Percentiles rank a stretch among this genome's conserved stretches.
phyloP scores from a whole-genome alignment of 2,888 invertebrate genomes.

The Meteorus cinctellus region DNA sequence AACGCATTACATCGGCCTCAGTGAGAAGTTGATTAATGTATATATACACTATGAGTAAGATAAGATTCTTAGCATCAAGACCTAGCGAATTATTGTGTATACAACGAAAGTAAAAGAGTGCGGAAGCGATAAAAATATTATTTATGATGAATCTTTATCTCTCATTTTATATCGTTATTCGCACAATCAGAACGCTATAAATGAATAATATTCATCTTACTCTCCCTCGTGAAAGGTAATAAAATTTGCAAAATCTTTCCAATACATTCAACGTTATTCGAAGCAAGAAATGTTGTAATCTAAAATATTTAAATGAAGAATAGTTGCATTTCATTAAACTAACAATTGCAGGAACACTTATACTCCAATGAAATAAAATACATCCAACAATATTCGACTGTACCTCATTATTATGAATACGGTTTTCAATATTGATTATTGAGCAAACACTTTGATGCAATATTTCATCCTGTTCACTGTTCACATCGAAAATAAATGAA shows the following conservation, averaged over 20 bases:
- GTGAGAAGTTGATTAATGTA: constrained; percentile 20
- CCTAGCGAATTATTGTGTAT: not conserved
- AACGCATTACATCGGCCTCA: constrained; percentile 29
- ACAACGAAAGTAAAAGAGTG: constrained; percentile 26
- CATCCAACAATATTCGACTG: too few species aligned
- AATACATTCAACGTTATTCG: not conserved
- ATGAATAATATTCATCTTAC: not conserved
- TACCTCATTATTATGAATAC: too few species aligned
- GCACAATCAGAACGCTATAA: not conserved
- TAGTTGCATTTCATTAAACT: too few species aligned
- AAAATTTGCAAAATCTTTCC: not conserved
- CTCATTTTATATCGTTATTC: not conserved
- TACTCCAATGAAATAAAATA: too few species aligned
- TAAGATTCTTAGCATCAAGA: not conserved
- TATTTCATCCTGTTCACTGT: not conserved
- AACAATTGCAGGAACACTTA: too few species aligned
- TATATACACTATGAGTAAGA: constrained; percentile 6
- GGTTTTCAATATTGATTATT: too few species aligned
- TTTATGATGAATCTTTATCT: not conserved
- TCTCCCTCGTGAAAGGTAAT: not conserved
- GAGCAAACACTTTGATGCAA: too few species aligned
- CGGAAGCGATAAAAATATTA: constrained; percentile 15
- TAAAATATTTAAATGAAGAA: too few species aligned
- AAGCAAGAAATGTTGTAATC: too few species aligned
- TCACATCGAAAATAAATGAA: not conserved